Conservation (phyloP, 2,797 vertebrate species). For the Hippocampus kuda region DNA sequence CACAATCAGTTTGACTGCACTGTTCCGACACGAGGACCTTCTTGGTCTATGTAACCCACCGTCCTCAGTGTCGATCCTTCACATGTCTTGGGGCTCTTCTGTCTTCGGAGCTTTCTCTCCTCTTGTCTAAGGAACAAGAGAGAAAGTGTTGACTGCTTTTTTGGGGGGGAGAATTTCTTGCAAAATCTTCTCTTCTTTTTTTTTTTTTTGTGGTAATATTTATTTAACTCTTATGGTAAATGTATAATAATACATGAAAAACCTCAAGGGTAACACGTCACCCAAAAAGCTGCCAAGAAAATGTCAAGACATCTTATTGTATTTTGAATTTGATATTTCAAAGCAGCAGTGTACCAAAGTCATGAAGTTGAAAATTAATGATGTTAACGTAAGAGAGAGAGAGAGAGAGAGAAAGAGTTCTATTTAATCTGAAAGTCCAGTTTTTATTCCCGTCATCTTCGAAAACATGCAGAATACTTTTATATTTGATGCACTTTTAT, state of each 20-base stretch:
- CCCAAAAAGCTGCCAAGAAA: constrained; percentile 31
- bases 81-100: constrained; percentile 22
- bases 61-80: constrained; percentile 30
- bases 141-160: constrained; percentile 14
- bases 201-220: constrained; percentile 44
- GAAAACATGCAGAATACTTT: constrained; percentile 33
- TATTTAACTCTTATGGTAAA: constrained; percentile 52
- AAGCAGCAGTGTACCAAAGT: constrained; percentile 34
- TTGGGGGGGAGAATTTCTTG: constrained; percentile 6
- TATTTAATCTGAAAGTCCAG: constrained; percentile 21
- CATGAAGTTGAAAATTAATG: constrained; percentile 18
- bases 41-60: constrained; percentile 18
- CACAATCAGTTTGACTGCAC: constrained; percentile 55
- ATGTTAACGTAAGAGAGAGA: constrained; percentile 12
- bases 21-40: constrained; percentile 39
- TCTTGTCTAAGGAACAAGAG: constrained; percentile 10
- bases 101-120: constrained; percentile 13
- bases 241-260: constrained; percentile 51
- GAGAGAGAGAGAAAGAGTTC: constrained; percentile 19
- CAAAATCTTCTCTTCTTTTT: constrained; percentile 9
- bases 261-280: constrained; percentile 56
- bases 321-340: constrained; percentile 42
- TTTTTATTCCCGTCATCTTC: constrained; percentile 34
- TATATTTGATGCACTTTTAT: constrained; percentile 72
- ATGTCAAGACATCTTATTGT: constrained; percentile 50